phyloP scores from a whole-genome alignment of 2,888 invertebrate species.

The Rotaria macrura region DNA sequence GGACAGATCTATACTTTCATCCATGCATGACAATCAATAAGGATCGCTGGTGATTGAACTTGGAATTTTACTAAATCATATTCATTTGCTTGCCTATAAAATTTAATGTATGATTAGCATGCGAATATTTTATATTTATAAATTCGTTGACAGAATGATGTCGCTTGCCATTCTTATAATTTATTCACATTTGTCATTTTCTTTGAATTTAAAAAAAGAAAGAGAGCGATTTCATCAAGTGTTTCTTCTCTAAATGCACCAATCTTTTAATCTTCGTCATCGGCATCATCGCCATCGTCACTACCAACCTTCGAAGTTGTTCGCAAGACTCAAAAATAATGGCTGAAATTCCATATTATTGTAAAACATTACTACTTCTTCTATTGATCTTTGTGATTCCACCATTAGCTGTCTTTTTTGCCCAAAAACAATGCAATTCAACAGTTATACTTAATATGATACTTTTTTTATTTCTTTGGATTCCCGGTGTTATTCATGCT shows the following conservation, averaged over 20 bases:
- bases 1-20: no score
- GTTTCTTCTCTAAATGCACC: not conserved
- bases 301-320: not conserved
- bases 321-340: not conserved
- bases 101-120: no score
- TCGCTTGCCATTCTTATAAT: not conserved
- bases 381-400: not conserved
- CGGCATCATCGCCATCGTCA: not conserved
- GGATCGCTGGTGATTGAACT: no score
- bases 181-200: not conserved
- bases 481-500: constrained; percentile 5
- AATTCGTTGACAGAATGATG: not conserved
- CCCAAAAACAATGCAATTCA: not conserved
- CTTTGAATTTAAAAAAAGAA: not conserved
- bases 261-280: not conserved
- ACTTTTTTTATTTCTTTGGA: not conserved
- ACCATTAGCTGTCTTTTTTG: not conserved
- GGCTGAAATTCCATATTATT: not conserved
- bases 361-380: constrained; percentile 7
- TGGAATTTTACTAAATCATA: no score
- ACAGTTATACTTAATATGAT: not conserved
- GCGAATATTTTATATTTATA: no score
- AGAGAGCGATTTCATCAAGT: not conserved
- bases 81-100: no score
- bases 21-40: no score